A percentile compares a stretch with the other conserved stretches of the same genome.
Conservation (phyloP, 2,113 vertebrate genomes). For the Rhinopithecus roxellana region DNA sequence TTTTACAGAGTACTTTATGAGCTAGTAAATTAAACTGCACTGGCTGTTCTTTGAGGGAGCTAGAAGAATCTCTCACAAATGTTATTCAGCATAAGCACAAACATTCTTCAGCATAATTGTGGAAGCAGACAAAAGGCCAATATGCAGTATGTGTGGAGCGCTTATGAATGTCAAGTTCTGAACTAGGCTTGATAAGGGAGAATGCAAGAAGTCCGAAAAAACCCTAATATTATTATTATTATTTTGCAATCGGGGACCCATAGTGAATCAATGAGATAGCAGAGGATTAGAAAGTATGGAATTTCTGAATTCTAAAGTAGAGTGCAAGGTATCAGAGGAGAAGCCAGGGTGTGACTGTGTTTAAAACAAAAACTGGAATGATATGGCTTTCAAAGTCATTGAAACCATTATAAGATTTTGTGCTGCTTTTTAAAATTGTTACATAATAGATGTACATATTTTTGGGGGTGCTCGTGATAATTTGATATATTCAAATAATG, state of each 20-base stretch:
- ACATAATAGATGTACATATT: background rate
- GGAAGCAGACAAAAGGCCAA: background rate
- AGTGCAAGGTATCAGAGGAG: rapidly evolving
- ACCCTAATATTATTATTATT: background rate
- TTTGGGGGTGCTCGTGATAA: background rate
- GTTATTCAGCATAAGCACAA: background rate
- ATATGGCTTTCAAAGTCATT: background rate
- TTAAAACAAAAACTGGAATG: background rate
- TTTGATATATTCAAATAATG: background rate
- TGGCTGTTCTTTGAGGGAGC: conserved; percentile 46
- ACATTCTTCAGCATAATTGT: background rate
- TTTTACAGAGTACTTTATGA: conserved; percentile 45
- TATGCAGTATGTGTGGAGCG: rapidly evolving
- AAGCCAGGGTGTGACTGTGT: background rate
- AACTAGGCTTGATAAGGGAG: background rate
- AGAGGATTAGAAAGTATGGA: background rate
- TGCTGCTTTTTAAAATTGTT: background rate
- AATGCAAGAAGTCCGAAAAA: background rate
- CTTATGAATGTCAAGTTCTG: background rate
- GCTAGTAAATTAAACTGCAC: conserved; percentile 41
- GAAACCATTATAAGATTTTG: background rate
- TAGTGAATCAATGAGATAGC: background rate
- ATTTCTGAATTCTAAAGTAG: background rate
- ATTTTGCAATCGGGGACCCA: background rate
- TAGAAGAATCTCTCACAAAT: background rate